Evolutionary conservation across 2,888 invertebrate genomes (phyloP), one percentile per base, ranked within the genome.

Genomic region (Sphinx pinastri): DNA sequence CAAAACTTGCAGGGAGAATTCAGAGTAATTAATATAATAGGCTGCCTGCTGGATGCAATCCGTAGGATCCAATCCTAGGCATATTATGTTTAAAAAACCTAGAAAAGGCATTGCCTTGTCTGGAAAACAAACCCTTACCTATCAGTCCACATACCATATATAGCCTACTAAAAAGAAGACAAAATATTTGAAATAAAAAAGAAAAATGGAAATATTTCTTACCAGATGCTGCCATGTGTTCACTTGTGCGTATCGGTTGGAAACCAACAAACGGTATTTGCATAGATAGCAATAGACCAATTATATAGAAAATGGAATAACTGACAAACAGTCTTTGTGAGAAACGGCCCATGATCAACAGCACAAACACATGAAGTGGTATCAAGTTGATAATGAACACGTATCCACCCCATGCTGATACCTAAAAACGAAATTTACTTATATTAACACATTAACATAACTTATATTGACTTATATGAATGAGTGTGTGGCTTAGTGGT

Each of bases 341-440:
- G 92, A 97, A 99, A 69, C 99, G 95, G 57, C 99, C 99, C 98
- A 99, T 99, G 63, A 99, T 92, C 60, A 99, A 94, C 57, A 99
- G 94, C 2, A 97, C 97, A 92, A 99, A 99, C 6, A 99, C 99
- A 86, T 99, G 99, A 13, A 99, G 95, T 0, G 99, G 99, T 77
- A 99, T 99, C 84, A 99, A 94, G 93, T 99, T 99, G 86, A 99
- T 99, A 82, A 99, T 99, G 89, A 99, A 99, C 57, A 99, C 99
- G 87, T 99, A 99, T 75, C 99, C 99, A 79, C 99, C 99, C 99
- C 99, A 99, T 77, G 99, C 99, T 74, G 99, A 99, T 2, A 99
- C 97, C 97, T 97, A 85, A 63, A 87, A 71, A 55, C 45, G 51
- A 45, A 71, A 51, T 19, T 12, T 38, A 57, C 6, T 38, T 38